These are phyloP conservation scores for Eumaeus atala DNA, from an alignment of 1,140 invertebrate genomes.

Conservation along the genomic window DNA sequence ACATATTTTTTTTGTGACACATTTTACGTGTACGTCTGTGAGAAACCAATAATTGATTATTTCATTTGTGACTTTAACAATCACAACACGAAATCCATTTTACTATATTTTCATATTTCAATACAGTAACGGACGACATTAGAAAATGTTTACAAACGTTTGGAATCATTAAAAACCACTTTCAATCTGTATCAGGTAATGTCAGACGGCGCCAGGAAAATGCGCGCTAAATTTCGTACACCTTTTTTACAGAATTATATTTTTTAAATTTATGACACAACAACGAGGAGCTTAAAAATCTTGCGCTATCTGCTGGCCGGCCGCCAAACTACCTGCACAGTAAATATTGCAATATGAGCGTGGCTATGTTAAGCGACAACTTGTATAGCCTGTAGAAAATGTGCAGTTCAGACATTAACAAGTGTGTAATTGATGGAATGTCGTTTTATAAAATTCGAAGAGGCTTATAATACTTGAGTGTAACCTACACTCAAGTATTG, in stretches of 20 bases:
- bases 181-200: conserved; percentile 16
- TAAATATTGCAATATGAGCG: conserved; percentile 56
- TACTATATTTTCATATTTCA: no score
- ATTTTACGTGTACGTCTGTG: no score
- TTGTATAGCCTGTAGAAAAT: neutral
- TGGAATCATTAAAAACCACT: conserved; percentile 14
- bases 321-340: conserved; percentile 61
- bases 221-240: conserved; percentile 27
- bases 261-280: conserved; percentile 57
- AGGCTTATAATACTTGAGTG: no score
- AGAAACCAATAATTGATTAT: no score
- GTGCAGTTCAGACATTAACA: no score
- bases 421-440: no score
- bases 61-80: no score
- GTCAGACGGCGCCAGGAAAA: conserved; percentile 19
- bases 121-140: neutral
- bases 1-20: no score
- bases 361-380: conserved; percentile 28
- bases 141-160: conserved; percentile 1
- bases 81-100: no score
- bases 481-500: no score
- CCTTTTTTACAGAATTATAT: conserved; percentile 50
- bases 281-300: conserved; percentile 51
- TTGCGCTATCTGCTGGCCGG: conserved; percentile 56
- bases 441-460: no score